phyloP scores from a whole-genome alignment of 2,888 invertebrate species.

The Cephalotes varians region DNA sequence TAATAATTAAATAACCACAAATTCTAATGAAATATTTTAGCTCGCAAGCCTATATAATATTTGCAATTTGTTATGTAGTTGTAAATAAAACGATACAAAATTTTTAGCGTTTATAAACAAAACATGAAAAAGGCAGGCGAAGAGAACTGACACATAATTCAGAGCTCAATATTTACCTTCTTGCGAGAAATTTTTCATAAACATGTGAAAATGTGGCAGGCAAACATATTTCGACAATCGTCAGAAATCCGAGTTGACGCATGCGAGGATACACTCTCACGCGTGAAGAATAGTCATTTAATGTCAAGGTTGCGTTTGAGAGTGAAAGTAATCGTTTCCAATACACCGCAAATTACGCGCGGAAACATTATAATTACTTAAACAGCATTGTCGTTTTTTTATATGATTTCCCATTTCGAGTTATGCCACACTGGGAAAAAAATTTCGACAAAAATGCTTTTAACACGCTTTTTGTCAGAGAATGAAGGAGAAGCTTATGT shows the following conservation, averaged over 20 bases:
- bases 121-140: neutral
- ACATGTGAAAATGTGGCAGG: neutral
- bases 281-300: constrained; percentile 8
- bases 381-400: neutral
- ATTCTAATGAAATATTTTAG: neutral
- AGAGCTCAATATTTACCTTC: neutral
- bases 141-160: neutral
- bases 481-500: neutral
- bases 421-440: neutral
- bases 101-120: neutral
- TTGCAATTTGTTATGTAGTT: neutral
- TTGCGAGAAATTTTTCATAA: neutral
- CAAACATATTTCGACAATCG: constrained; percentile 9
- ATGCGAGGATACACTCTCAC: neutral
- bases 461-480: neutral
- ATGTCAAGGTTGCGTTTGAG: constrained; percentile 40
- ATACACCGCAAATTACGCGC: constrained; percentile 19
- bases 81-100: neutral
- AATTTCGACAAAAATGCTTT: neutral
- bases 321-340: constrained; percentile 36
- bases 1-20: neutral
- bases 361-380: constrained; percentile 21
- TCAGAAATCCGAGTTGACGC: neutral
- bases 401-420: neutral
- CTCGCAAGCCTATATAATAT: neutral